Evolutionary conservation across 2,113 vertebrate genomes (phyloP).

Genomic region (Triplophysa rosa): DNA sequence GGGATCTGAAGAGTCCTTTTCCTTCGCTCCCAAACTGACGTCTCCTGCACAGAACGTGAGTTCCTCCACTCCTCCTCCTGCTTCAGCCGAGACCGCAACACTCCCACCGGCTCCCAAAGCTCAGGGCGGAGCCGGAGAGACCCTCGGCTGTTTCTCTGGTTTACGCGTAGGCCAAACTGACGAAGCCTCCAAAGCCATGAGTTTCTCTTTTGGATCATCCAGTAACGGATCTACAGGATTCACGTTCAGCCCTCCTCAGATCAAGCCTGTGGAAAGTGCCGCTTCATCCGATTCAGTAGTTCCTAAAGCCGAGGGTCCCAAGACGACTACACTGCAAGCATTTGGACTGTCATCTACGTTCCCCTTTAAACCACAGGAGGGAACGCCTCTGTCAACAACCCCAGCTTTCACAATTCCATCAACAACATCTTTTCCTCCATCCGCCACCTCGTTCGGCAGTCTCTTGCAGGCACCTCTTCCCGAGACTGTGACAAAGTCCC

Average conservation of each 20-base stretch:
- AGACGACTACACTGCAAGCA: conserved; percentile 47
- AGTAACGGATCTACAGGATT: conserved; percentile 61
- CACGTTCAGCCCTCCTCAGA: conserved; percentile 63
- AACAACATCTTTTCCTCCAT: conserved; percentile 53
- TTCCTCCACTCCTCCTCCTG: conserved; percentile 59
- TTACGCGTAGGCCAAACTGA: conserved; percentile 86
- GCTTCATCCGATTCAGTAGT: not conserved
- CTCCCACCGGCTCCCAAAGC: conserved; percentile 67
- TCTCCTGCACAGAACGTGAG: conserved; percentile 52
- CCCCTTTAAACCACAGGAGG: conserved; percentile 48
- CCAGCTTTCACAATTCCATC: not conserved
- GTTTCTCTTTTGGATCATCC: conserved; percentile 57
- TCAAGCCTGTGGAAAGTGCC: conserved; percentile 69
- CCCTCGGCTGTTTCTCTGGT: conserved; percentile 89
- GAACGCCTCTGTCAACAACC: conserved; percentile 71
- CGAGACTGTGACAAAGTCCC: conserved; percentile 58
- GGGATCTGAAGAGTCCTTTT: conserved; percentile 67
- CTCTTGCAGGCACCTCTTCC: conserved; percentile 55
- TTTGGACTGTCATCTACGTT: not conserved
- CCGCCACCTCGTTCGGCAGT: conserved; percentile 53
- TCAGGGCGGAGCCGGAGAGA: conserved; percentile 77
- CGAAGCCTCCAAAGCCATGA: conserved; percentile 56
- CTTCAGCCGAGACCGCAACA: conserved; percentile 58
- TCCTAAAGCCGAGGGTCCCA: conserved; percentile 52
- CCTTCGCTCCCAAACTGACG: conserved; percentile 66